Base-by-base conservation (phyloP, 2,888 invertebrate species). In the Sphinx pinastri region DNA sequence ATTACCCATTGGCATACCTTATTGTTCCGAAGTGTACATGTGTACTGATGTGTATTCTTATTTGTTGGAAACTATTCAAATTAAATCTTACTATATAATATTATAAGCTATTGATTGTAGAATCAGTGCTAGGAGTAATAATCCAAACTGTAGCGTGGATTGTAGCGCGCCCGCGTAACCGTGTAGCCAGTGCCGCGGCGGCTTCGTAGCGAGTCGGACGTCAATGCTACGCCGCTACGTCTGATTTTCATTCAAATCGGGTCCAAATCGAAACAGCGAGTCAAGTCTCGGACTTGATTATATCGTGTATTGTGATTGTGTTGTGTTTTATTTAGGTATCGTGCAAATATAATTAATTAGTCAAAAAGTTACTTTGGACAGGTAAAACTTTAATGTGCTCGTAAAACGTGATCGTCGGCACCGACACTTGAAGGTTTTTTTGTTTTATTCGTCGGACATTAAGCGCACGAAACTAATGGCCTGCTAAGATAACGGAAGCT, bases 111-210 rank as follows among this genome's bases (percentile, higher is more conserved):
- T 92, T 87, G 90, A 92, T 92, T 91, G 85, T 86, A 76, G 84
- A 93, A 92, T 92, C 91, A 88, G 87, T 89, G 88, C 89, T 90
- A 84, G 84, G 85, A 88, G 84, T 84, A 88, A 87, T 89, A 89
- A 88, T 90, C 88, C 87, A 84, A 88, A 88, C 82, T 85, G 87
- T 87, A 84, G 87, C 84, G 79, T 82, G 86, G 88, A 83, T 86
- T 85, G 86, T 86, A 90, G 85, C 87, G 85, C 88, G 84, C 85
- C 77, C 83, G 84, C 89, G 90, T 89, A 88, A 88, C 84, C 87
- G 81, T 88, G 90, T 90, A 89, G 90, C 82, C 91, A 93, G 93
- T 93, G 85, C 86, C 86, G 84, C 82, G 87, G 88, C 86, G 87
- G 84, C 89, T 76, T 77, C 89, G 91, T 90, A 90, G 89, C 87